phyloP scores from a whole-genome alignment of 2,797 vertebrate species.

The Coluber constrictor region DNA sequence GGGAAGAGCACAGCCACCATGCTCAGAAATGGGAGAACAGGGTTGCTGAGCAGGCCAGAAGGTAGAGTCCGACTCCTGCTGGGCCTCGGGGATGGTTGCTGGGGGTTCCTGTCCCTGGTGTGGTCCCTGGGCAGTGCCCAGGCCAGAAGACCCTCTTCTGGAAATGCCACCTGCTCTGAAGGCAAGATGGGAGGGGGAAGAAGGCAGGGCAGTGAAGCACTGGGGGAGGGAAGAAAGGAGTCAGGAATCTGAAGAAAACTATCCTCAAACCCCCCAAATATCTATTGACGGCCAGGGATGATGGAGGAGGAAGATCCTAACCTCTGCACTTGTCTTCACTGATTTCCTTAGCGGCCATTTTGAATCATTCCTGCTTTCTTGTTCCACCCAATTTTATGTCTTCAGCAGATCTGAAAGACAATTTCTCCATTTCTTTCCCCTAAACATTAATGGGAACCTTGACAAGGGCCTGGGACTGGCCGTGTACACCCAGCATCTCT shows the following conservation, averaged over 20 bases:
- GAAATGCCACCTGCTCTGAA: background rate
- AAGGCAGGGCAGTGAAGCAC: background rate
- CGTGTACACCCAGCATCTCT: background rate
- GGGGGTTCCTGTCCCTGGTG: no score
- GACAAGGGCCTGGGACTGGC: background rate
- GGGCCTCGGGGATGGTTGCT: background rate
- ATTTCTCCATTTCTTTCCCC: background rate
- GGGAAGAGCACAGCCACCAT: no score
- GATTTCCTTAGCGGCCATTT: background rate
- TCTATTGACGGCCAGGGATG: background rate
- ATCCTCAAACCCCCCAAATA: background rate
- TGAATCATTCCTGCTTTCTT: background rate
- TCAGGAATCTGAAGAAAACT: background rate
- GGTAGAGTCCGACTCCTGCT: background rate
- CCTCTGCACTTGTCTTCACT: background rate
- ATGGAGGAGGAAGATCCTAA: background rate
- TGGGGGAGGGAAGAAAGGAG: background rate
- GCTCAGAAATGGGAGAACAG: no score
- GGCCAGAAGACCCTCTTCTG: background rate
- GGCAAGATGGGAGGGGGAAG: background rate
- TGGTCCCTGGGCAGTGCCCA: background rate
- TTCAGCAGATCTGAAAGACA: background rate
- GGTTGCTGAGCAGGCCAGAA: background rate
- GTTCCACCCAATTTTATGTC: background rate
- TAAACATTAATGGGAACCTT: background rate